phyloP scores from a whole-genome alignment of 1,140 invertebrate species.

The Drosophila baimaii region DNA sequence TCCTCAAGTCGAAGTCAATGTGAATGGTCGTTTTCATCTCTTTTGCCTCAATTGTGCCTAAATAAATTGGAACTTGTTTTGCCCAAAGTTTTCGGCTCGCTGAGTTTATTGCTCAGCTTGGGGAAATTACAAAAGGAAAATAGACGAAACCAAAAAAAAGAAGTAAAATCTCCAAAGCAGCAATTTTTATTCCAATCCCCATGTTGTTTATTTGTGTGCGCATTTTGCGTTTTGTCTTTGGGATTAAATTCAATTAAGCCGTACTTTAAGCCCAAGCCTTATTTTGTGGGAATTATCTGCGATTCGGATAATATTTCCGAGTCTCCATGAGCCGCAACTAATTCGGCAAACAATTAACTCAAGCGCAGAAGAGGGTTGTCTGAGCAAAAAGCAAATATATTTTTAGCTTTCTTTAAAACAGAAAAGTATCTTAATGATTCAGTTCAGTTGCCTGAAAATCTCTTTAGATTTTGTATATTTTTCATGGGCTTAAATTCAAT shows the following conservation, averaged over 20 bases:
- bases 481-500: conserved; percentile 46
- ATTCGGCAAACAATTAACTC: conserved; percentile 4
- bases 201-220: conserved; percentile 27
- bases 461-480: not conserved
- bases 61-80: conserved; percentile 57
- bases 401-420: not conserved
- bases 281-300: not conserved
- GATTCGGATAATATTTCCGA: conserved; percentile 8
- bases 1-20: conserved; percentile 33
- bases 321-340: conserved; percentile 29
- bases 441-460: not conserved
- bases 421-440: not conserved
- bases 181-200: conserved; percentile 15
- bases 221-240: conserved; percentile 37
- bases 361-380: not conserved
- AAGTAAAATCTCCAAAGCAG: conserved; percentile 23
- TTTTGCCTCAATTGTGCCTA: conserved; percentile 38
- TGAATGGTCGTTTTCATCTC: conserved; percentile 40
- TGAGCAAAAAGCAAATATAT: not conserved
- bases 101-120: conserved; percentile 46
- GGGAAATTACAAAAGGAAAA: conserved; percentile 44
- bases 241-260: conserved; percentile 43
- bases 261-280: conserved; percentile 9
- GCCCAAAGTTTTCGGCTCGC: conserved; percentile 50
- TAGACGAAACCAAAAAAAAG: conserved; percentile 14